Percentiles rank a stretch among this genome's conserved stretches.
Conservation (phyloP, 1,140 invertebrate species). For the Drosophila busckii region DNA sequence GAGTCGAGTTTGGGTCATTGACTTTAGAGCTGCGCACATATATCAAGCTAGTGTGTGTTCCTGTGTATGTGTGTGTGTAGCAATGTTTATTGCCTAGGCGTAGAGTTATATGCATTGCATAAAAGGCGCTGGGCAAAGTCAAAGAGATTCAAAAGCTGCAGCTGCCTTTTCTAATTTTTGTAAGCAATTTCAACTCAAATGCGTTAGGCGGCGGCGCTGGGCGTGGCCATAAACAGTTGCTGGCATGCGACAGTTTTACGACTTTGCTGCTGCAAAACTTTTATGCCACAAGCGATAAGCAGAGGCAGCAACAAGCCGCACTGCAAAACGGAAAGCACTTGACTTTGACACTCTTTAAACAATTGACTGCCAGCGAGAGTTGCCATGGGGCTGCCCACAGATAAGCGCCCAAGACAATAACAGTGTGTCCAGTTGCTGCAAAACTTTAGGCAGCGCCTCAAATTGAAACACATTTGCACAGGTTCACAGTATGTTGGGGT, state of each 20-base stretch:
- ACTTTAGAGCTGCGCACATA: slow-evolving; percentile 47
- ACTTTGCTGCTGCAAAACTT: slow-evolving; percentile 54
- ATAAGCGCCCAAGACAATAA: no score
- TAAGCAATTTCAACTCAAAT: no score
- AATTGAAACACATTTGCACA: no score
- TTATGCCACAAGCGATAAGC: slow-evolving; percentile 65
- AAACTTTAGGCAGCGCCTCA: no score
- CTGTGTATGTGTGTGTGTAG: slow-evolving; percentile 52
- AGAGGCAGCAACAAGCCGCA: background rate
- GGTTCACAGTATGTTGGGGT: no score
- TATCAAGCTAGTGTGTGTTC: slow-evolving; percentile 60
- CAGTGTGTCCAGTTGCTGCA: no score
- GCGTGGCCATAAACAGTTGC: no score
- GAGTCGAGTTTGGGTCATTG: slow-evolving; percentile 52
- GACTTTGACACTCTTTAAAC: slow-evolving; percentile 76
- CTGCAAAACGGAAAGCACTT: slow-evolving; percentile 50
- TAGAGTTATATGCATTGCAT: slow-evolving; percentile 9
- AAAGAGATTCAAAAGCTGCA: slow-evolving; percentile 1
- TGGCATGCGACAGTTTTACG: slow-evolving; percentile 59
- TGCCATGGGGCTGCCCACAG: no score
- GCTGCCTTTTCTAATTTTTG: background rate
- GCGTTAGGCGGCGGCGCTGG: no score
- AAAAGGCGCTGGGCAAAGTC: background rate
- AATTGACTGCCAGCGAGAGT: slow-evolving; percentile 46
- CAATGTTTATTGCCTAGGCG: slow-evolving; percentile 58